Conservation (phyloP, 2,113 vertebrate species). For the Setophaga coronata region DNA sequence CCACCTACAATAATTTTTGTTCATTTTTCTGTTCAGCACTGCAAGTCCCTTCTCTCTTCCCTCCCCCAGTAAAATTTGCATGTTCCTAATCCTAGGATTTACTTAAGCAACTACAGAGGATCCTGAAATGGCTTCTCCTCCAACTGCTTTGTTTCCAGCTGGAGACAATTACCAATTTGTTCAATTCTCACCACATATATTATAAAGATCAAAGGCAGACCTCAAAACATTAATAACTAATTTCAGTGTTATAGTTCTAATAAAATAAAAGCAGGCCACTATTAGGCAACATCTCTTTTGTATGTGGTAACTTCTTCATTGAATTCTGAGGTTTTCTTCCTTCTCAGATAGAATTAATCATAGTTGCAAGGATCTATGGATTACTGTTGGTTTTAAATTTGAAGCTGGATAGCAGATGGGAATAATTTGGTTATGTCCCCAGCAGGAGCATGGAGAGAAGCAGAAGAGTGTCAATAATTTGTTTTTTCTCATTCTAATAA, state of each 20-base stretch:
- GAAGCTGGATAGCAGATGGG: constrained; percentile 26
- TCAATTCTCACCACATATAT: constrained; percentile 45
- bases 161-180: constrained; percentile 50
- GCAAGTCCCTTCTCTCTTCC: background rate
- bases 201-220: constrained; percentile 53
- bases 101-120: constrained; percentile 31
- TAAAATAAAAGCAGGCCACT: constrained; percentile 15
- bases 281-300: constrained; percentile 54
- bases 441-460: background rate
- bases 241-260: constrained; percentile 54
- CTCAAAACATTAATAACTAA: constrained; percentile 60
- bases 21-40: background rate
- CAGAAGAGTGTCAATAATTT: background rate
- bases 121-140: constrained; percentile 47
- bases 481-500: background rate
- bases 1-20: background rate
- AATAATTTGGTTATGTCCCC: background rate
- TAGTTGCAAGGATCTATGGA: constrained; percentile 29
- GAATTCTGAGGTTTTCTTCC: constrained; percentile 46
- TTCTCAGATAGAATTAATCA: constrained; percentile 56
- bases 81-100: constrained; percentile 33
- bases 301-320: constrained; percentile 52
- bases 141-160: constrained; percentile 32
- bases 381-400: constrained; percentile 32
- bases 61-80: background rate